A percentile compares a stretch with the other conserved stretches of the same genome.
phyloP scores from a whole-genome alignment of 2,797 vertebrate species.

The Myoxocephalus aenaeus region DNA sequence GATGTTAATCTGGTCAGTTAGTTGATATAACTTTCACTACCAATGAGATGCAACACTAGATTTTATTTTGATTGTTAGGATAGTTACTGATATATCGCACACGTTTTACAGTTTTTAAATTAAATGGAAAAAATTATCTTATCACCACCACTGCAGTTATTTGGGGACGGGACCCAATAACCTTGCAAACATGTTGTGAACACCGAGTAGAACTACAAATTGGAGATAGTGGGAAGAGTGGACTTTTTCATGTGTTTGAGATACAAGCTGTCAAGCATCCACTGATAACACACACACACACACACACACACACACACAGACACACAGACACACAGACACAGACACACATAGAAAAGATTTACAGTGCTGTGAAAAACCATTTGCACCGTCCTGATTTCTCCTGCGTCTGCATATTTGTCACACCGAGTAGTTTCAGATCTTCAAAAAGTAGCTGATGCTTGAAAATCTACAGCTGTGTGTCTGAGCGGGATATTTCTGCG shows the following conservation, averaged over 20 bases:
- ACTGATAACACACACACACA: slow-evolving; percentile 23
- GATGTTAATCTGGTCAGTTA: background rate
- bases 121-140: background rate
- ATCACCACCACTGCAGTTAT: background rate
- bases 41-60: background rate
- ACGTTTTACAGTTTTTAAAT: background rate
- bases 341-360: slow-evolving; percentile 20
- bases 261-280: slow-evolving; percentile 3
- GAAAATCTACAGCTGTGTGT: background rate
- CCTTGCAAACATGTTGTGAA: background rate
- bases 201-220: background rate
- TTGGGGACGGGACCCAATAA: slow-evolving; percentile 6
- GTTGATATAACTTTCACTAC: background rate
- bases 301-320: slow-evolving; percentile 3
- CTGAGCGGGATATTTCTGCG: background rate
- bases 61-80: background rate
- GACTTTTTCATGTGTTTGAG: slow-evolving; percentile 11
- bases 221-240: background rate
- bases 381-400: slow-evolving; percentile 17
- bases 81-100: background rate
- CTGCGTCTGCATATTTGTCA: slow-evolving; percentile 40
- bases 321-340: too few relatives aligned
- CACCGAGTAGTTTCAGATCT: background rate
- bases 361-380: slow-evolving; percentile 60
- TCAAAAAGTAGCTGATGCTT: slow-evolving; percentile 2